Evolutionary conservation across 2,113 vertebrate species (phyloP).

Genomic region (Terrapene triunguis): DNA sequence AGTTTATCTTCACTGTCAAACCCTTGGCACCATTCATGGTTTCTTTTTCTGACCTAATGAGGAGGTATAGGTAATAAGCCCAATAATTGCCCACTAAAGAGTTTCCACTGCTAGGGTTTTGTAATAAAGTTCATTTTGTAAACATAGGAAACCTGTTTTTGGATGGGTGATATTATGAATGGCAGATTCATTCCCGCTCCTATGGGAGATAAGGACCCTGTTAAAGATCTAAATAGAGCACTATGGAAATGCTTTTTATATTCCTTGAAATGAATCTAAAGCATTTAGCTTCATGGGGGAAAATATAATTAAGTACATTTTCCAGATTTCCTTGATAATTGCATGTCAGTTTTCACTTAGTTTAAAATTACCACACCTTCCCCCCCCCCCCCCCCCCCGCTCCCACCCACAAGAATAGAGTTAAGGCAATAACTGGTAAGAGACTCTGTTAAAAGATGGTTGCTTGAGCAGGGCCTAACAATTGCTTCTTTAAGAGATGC

Average conservation of each 20-base stretch:
- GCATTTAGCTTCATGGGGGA: not conserved
- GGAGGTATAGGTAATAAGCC: not conserved
- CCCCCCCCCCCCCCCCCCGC: fast-evolving
- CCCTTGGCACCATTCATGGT: fast-evolving
- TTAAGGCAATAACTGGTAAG: not conserved
- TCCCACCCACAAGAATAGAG: not conserved
- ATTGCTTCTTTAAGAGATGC: not conserved
- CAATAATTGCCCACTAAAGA: not conserved
- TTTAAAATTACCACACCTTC: not conserved
- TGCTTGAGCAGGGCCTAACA: not conserved
- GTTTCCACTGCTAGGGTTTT: not conserved
- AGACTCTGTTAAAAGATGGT: not conserved
- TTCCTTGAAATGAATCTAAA: not conserved
- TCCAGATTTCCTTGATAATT: not conserved
- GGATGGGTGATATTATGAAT: not conserved
- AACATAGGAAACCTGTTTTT: not conserved
- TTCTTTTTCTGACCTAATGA: not conserved
- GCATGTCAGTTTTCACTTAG: not conserved
- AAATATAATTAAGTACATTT: not conserved
- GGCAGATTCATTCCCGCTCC: not conserved
- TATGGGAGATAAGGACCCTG: not conserved
- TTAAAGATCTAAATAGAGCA: not conserved
- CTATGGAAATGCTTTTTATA: not conserved
- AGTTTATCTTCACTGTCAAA: not conserved
- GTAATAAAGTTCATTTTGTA: not conserved